These are phyloP conservation scores for Antedon mediterranea DNA, from an alignment of 53 echinoderm and acorn worm genomes.

Conservation along the genomic window DNA sequence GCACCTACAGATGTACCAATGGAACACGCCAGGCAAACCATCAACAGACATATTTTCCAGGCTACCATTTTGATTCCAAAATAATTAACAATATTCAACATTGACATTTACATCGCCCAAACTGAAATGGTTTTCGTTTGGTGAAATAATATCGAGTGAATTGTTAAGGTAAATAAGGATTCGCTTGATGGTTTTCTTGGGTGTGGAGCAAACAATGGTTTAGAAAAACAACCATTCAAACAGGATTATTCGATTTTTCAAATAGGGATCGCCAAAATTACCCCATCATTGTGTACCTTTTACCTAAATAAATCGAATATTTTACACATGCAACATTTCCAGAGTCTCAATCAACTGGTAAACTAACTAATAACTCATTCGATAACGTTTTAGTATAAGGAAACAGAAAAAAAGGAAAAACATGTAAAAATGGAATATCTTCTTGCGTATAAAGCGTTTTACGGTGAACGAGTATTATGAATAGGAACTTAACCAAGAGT, in stretches of 20 bases:
- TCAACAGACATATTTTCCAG: not conserved
- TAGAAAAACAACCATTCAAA: not conserved
- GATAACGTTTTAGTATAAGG: no score
- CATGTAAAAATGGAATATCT: not conserved
- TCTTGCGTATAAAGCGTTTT: not conserved
- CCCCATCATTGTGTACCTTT: not conserved
- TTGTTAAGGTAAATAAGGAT: not conserved
- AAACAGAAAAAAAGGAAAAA: no score
- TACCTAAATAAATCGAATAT: no score
- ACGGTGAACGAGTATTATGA: not conserved
- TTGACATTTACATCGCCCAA: not conserved
- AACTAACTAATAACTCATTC: no score
- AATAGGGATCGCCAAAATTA: not conserved
- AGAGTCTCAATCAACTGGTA: no score
- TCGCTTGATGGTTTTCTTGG: not conserved
- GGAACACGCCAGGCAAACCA: not conserved
- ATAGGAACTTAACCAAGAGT: not conserved
- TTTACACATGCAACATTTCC: no score
- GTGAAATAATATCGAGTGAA: not conserved
- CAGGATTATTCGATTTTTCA: not conserved
- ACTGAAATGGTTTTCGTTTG: not conserved
- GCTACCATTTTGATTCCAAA: not conserved
- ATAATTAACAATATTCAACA: not conserved
- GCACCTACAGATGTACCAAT: not conserved
- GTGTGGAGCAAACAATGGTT: not conserved